A percentile compares a stretch with the other conserved stretches of the same genome.
Conservation (phyloP, 1,140 invertebrate genomes). For the Drosophila aff. region DNA sequence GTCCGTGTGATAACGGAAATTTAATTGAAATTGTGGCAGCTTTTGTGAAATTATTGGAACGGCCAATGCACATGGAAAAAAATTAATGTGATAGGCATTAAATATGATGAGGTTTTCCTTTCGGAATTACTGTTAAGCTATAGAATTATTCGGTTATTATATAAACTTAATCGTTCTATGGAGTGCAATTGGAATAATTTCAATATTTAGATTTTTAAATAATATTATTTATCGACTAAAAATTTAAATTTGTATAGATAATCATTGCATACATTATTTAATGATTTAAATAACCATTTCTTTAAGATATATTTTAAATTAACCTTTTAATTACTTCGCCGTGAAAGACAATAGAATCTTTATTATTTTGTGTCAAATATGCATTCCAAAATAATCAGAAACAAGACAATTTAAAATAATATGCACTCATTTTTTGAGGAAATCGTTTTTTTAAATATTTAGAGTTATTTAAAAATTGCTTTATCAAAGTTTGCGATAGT, state of each 20-base stretch:
- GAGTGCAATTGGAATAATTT: neutral
- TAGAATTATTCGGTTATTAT: neutral
- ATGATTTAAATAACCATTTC: neutral
- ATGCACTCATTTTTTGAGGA: too few species aligned
- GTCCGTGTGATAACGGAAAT: conserved; percentile 71
- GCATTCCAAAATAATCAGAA: too few species aligned
- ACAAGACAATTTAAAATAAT: too few species aligned
- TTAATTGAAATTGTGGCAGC: conserved; percentile 78
- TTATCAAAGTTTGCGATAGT: neutral
- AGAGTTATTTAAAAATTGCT: neutral
- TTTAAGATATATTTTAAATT: neutral
- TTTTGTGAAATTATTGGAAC: conserved; percentile 78
- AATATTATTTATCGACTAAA: neutral
- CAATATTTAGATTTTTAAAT: too few species aligned
- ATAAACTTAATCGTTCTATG: neutral
- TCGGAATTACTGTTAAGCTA: too few species aligned
- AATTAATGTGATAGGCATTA: neutral
- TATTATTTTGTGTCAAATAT: too few species aligned
- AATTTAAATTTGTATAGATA: neutral
- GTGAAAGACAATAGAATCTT: too few species aligned
- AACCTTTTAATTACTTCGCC: neutral
- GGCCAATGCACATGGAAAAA: conserved; percentile 19
- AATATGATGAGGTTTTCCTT: neutral
- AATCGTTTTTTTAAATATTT: too few species aligned
- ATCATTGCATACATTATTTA: neutral